phyloP scores from a whole-genome alignment of 2,113 vertebrate genomes.

The Micronycteris hirsuta region DNA sequence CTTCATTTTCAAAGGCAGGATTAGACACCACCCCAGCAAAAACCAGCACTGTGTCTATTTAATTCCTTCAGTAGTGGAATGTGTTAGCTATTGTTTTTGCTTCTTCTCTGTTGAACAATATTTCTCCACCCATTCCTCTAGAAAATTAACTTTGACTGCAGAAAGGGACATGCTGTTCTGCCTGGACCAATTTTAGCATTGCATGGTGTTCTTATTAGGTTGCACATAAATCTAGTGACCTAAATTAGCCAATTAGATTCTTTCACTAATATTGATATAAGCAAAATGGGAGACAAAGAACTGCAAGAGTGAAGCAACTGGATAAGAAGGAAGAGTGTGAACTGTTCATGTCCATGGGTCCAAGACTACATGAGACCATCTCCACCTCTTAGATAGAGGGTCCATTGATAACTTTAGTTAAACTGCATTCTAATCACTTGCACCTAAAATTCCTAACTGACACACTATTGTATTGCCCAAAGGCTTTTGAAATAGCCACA shows the following conservation, averaged over 20 bases:
- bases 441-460: neutral
- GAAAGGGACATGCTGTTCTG: neutral
- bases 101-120: neutral
- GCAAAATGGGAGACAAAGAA: neutral
- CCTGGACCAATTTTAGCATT: neutral
- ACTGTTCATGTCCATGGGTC: accelerated
- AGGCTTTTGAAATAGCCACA: neutral
- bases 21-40: neutral
- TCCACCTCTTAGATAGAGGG: neutral
- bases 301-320: neutral
- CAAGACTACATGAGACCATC: too few species aligned
- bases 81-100: neutral
- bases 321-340: accelerated
- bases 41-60: neutral
- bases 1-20: neutral
- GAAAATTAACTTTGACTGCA: neutral
- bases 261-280: neutral
- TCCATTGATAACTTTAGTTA: neutral
- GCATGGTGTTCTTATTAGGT: neutral
- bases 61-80: too few species aligned
- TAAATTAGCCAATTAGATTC: neutral
- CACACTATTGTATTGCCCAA: neutral
- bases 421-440: too few species aligned
- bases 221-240: neutral
- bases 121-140: neutral